Percentiles rank a stretch among this genome's conserved stretches.
phyloP scores from a whole-genome alignment of 2,113 vertebrate genomes.

The Melanotaenia duboulayi region DNA sequence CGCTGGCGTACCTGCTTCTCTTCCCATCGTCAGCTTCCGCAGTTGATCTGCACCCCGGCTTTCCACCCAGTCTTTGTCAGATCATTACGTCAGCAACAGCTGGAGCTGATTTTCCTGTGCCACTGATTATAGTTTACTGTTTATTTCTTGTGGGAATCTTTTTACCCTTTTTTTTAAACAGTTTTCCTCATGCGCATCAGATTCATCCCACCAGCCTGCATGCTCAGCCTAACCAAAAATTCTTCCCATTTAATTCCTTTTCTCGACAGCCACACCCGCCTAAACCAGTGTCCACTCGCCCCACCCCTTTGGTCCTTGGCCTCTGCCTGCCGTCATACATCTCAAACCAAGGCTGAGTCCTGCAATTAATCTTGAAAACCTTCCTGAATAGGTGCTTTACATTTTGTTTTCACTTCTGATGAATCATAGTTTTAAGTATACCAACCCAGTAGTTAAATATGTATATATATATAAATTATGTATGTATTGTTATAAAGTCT shows the following conservation, averaged over 20 bases:
- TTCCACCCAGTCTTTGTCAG: background rate
- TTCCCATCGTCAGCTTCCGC: background rate
- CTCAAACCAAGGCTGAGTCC: slow-evolving; percentile 6
- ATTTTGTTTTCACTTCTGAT: background rate
- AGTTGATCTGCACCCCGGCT: background rate
- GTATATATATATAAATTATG: background rate
- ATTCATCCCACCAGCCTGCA: background rate
- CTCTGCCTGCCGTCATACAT: slow-evolving; percentile 15
- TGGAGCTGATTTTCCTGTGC: background rate
- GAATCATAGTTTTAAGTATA: slow-evolving; percentile 1
- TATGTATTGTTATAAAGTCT: too few relatives aligned
- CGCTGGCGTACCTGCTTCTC: background rate
- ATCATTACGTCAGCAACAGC: background rate
- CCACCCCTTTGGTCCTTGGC: background rate
- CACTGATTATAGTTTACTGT: background rate
- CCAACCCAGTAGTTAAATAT: slow-evolving; percentile 2
- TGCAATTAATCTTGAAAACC: slow-evolving; percentile 8
- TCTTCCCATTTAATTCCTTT: background rate
- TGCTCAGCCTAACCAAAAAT: background rate
- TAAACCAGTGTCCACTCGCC: background rate
- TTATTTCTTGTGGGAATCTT: background rate
- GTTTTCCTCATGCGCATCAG: background rate
- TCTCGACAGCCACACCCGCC: background rate
- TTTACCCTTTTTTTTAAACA: background rate
- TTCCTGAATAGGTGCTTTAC: background rate